phyloP scores from a whole-genome alignment of 2,113 vertebrate species.

The Copsychus sechellarum region DNA sequence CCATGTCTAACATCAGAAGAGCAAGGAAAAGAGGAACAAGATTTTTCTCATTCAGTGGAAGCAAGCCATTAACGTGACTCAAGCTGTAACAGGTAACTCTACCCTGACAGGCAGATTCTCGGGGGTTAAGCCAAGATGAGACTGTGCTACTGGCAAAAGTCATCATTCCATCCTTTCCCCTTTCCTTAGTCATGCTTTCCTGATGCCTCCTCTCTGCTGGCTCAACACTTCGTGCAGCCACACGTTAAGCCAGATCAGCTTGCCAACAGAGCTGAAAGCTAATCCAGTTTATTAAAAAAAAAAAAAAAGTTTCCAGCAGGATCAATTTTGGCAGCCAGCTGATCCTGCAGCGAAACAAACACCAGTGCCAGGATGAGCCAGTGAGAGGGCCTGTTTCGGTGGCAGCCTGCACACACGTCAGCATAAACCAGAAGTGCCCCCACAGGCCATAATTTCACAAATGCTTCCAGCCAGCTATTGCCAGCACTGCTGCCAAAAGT shows the following conservation, averaged over 20 bases:
- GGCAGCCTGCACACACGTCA: conserved; percentile 26
- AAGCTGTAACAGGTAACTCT: conserved; percentile 23
- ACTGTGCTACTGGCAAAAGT: neutral
- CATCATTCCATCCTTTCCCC: neutral
- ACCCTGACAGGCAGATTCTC: neutral
- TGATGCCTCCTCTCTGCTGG: neutral
- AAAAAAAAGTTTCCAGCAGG: neutral
- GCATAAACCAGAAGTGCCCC: conserved; percentile 32
- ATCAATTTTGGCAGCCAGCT: conserved; percentile 30
- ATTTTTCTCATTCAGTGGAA: neutral
- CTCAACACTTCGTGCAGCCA: neutral
- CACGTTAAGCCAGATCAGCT: neutral
- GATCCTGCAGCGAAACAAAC: neutral
- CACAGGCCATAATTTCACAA: conserved; percentile 10
- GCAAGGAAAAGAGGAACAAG: neutral
- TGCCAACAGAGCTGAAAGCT: conserved; percentile 41
- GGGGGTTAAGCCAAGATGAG: neutral
- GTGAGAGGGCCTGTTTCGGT: neutral
- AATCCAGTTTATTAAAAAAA: neutral
- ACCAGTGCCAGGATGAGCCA: neutral
- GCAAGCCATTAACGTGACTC: neutral
- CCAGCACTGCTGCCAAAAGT: conserved; percentile 32
- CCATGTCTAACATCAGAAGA: neutral
- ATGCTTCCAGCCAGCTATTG: conserved; percentile 41
- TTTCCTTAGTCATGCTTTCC: conserved; percentile 58